Evolutionary conservation across 2,797 vertebrate species (phyloP), one percentile per base, ranked within the genome.

Genomic region (Allobates femoralis): DNA sequence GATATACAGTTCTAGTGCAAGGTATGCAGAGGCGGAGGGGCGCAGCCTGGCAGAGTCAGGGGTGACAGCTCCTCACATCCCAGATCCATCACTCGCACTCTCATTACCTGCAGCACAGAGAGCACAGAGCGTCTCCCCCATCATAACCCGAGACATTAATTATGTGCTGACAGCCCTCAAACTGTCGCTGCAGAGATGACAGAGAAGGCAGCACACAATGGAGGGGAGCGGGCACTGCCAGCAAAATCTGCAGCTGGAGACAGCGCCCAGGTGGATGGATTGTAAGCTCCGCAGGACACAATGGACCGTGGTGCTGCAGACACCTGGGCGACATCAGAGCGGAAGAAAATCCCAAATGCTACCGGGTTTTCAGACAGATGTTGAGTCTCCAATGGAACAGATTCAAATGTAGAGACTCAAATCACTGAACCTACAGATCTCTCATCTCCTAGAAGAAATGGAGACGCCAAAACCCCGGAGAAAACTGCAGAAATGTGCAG

Each of bases 91-190:
- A 30, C 26, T 12, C 28, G 26, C 3, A 1, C 26, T 30, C 19
- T 41, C 67, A 71, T 71, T 71, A 41, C n/a, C 34, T 46, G 67
- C 32, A 71, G 67, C 34, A 41, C 19, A 0, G 34, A 41, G 34
- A 71, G 34, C 34, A 3, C 67, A 41, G 32, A 69, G 66, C 19
- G 34, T 71, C 67, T 41, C 67, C 34, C 34, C 67, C 67, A 41
- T 41, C 34, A 30, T 37, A 69, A 69, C 41, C 34, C 19, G n/a
- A 71, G 34, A 16, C 67, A 71, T 71, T 71, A 71, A 71, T 71
- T 71, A 71, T 71, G 6, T 41, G 67, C 67, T 71, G 67, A 41
- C 67, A 71, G 34, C 8, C 34, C 67, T 71, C 34, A 12, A 8
- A 69, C 66, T 69, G 66, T 69, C 66, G 37, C 7, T 16, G 16